Evolutionary conservation across 2,797 vertebrate genomes (phyloP).

Genomic region (Xenentodon cancila): DNA sequence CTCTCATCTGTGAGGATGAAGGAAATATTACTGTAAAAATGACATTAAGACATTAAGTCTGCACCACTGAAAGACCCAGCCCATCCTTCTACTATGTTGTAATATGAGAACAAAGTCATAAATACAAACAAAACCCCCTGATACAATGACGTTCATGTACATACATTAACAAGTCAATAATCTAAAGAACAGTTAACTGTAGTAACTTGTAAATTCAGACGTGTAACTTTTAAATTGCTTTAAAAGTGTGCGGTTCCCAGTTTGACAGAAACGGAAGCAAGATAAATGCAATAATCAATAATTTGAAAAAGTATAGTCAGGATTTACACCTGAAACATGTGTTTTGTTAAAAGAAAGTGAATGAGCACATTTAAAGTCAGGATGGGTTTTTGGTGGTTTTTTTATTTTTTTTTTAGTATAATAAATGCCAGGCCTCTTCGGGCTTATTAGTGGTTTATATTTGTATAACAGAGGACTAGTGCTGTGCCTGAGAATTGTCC

Average conservation of each 20-base stretch:
- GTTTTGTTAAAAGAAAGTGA: too few relatives aligned
- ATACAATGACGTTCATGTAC: too few relatives aligned
- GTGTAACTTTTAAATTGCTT: too few relatives aligned
- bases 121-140: conserved; percentile 47
- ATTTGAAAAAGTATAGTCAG: too few relatives aligned
- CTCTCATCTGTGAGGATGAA: conserved; percentile 33
- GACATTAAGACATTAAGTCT: conserved; percentile 46
- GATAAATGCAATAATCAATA: too few relatives aligned
- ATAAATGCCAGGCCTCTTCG: conserved; percentile 19
- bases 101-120: conserved; percentile 54
- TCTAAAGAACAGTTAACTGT: too few relatives aligned
- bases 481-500: conserved; percentile 66
- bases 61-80: conserved; percentile 38
- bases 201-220: too few relatives aligned
- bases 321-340: too few relatives aligned
- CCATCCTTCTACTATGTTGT: conserved; percentile 46
- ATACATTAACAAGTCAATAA: too few relatives aligned
- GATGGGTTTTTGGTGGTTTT: conserved; percentile 16
- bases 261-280: too few relatives aligned
- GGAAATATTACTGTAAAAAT: conserved; percentile 47
- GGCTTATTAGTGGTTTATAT: conserved; percentile 49
- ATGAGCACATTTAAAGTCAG: conserved; percentile 14
- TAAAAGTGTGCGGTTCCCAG: too few relatives aligned
- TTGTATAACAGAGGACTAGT: conserved; percentile 49
- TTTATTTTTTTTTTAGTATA: background rate